phyloP scores from a whole-genome alignment of 2,888 invertebrate genomes.

The Diabrotica balteata region DNA sequence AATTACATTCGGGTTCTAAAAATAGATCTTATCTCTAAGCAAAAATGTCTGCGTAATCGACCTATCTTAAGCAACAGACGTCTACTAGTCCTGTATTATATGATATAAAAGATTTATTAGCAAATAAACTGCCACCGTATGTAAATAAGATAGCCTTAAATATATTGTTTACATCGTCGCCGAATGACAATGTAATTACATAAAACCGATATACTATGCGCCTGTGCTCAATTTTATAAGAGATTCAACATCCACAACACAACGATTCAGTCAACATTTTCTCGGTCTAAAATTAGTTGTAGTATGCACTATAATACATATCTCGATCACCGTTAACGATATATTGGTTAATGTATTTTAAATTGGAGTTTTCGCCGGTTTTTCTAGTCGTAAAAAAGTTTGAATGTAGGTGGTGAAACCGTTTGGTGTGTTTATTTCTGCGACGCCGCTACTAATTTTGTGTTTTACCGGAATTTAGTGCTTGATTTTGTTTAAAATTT shows the following conservation, averaged over 20 bases:
- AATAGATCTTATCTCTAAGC: no score
- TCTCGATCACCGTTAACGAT: no score
- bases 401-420: conserved; percentile 5
- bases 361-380: not conserved
- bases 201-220: not conserved
- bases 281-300: conserved; percentile 16
- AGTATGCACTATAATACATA: not conserved
- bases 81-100: no score
- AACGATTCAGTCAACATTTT: not conserved
- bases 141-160: conserved; percentile 10
- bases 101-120: no score
- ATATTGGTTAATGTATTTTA: conserved; percentile 5
- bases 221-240: not conserved
- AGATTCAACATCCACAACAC: not conserved
- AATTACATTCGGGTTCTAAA: no score
- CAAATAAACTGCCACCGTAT: no score
- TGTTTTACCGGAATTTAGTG: not conserved
- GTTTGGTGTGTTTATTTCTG: not conserved
- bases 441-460: no score
- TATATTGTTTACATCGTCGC: not conserved
- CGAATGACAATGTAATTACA: not conserved
- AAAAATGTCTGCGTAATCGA: no score
- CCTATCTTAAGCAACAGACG: no score
- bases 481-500: not conserved
- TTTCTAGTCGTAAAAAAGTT: conserved; percentile 7